Percentiles rank a stretch among this genome's conserved stretches.
Evolutionary conservation across 2,797 vertebrate species (phyloP).

Genomic region (Amblyraja radiata): DNA sequence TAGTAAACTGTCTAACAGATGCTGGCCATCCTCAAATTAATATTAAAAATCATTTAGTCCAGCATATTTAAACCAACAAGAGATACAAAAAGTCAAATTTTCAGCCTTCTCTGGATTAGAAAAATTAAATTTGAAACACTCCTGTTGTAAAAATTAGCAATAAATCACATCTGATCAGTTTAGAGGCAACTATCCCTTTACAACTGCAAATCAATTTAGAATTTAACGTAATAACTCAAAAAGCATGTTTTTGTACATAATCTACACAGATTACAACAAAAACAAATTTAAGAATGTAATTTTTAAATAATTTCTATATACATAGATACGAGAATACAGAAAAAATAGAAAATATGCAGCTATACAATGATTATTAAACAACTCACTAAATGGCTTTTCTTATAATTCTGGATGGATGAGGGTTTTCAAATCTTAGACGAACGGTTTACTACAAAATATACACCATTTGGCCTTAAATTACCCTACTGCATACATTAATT

Average conservation of each 20-base stretch:
- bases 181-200: background rate
- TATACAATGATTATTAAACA: conserved; percentile 49
- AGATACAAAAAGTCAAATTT: background rate
- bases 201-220: conserved; percentile 25
- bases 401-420: conserved; percentile 44
- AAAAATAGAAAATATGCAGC: conserved; percentile 49
- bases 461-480: conserved; percentile 48
- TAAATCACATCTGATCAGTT: background rate
- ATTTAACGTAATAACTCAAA: conserved; percentile 49
- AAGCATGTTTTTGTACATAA: conserved; percentile 63
- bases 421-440: conserved; percentile 49
- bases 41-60: background rate
- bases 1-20: background rate
- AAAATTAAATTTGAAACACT: conserved; percentile 27
- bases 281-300: conserved; percentile 51
- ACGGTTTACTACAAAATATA: conserved; percentile 55
- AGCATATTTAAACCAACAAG: background rate
- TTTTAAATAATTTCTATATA: conserved; percentile 59
- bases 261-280: conserved; percentile 60
- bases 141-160: conserved; percentile 12
- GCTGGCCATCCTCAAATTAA: background rate
- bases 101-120: background rate
- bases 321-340: conserved; percentile 51
- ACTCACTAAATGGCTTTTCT: conserved; percentile 46
- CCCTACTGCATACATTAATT: conserved; percentile 44